Percentiles rank a stretch among this genome's conserved stretches.
Evolutionary conservation across 2,797 vertebrate species (phyloP).

Genomic region (Amblyraja radiata): DNA sequence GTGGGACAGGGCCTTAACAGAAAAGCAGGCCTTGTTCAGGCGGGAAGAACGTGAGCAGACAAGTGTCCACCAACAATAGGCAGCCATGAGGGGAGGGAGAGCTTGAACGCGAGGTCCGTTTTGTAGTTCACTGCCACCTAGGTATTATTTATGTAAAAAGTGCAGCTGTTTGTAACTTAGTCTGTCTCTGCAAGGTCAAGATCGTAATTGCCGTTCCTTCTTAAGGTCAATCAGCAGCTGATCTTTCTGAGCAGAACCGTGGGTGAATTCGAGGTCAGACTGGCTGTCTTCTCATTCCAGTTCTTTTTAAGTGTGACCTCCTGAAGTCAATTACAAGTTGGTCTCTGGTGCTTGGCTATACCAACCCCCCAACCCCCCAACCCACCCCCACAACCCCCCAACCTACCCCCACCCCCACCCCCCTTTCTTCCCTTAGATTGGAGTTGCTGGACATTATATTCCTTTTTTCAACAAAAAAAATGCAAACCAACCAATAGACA

Average conservation of each 20-base stretch:
- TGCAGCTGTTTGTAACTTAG: background rate
- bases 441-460: background rate
- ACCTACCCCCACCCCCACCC: no score
- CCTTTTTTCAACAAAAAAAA: background rate
- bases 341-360: background rate
- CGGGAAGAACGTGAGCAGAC: background rate
- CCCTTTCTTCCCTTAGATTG: background rate
- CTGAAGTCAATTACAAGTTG: constrained; percentile 17
- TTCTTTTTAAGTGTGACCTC: background rate
- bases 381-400: no score
- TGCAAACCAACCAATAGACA: no score
- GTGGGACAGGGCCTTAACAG: no score
- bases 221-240: constrained; percentile 1
- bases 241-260: background rate
- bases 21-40: no score
- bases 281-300: background rate
- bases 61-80: background rate
- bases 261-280: background rate
- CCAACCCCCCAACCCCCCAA: no score
- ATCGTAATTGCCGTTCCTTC: background rate
- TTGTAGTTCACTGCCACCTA: background rate
- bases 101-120: background rate
- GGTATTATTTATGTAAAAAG: background rate
- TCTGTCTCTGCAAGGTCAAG: background rate
- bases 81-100: background rate